Conservation (phyloP, 2,797 vertebrate genomes). For the Trachurus trachurus region DNA sequence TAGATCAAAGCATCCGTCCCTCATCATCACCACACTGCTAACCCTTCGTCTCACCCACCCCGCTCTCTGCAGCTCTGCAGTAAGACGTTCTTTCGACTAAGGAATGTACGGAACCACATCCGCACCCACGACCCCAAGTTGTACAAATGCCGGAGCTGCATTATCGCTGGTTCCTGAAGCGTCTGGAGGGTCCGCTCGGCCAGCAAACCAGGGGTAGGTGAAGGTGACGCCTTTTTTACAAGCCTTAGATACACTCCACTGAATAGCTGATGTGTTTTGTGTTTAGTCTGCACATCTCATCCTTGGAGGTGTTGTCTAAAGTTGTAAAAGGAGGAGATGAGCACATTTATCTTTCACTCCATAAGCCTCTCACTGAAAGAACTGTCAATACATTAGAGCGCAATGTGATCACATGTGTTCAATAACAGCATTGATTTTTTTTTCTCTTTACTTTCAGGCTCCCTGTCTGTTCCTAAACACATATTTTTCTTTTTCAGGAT, state of each 20-base stretch:
- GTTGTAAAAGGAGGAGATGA: not conserved
- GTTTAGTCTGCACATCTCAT: not conserved
- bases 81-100: conserved; percentile 88
- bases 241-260: not conserved
- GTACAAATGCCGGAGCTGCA: conserved; percentile 88
- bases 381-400: conserved; percentile 11
- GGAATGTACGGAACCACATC: conserved; percentile 88
- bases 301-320: not conserved
- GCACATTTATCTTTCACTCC: not conserved
- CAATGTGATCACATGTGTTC: conserved; percentile 12
- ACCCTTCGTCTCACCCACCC: not conserved
- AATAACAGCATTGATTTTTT: conserved; percentile 18
- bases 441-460: not conserved
- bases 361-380: not conserved
- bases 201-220: conserved; percentile 57
- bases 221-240: not conserved
- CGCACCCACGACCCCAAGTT: conserved; percentile 87
- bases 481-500: conserved; percentile 56
- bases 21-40: not conserved
- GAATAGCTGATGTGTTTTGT: not conserved
- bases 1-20: not conserved
- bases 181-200: conserved; percentile 6
- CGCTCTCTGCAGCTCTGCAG: conserved; percentile 84
- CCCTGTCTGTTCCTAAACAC: conserved; percentile 7
- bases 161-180: conserved; percentile 81